These are phyloP conservation scores for Ibycter americanus DNA, from an alignment of 2,797 vertebrate species.

Conservation along the genomic window DNA sequence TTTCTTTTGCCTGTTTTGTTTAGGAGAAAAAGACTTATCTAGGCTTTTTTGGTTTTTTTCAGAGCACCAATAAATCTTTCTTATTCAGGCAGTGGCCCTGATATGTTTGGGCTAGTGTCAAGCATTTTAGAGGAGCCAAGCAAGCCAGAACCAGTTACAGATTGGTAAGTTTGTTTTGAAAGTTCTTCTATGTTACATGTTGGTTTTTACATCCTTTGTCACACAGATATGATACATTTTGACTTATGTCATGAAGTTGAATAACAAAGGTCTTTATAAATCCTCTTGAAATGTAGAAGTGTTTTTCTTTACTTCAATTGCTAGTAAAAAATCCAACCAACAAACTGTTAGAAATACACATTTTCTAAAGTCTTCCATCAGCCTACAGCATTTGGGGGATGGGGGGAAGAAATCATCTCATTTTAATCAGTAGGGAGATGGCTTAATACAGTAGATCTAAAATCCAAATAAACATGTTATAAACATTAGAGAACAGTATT, in stretches of 20 bases:
- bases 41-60: background rate
- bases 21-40: background rate
- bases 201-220: background rate
- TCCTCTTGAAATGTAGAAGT: background rate
- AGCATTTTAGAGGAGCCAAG: slow-evolving; percentile 70
- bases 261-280: background rate
- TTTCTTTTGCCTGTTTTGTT: background rate
- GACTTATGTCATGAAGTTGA: background rate
- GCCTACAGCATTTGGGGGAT: background rate
- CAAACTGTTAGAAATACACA: background rate
- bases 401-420: background rate
- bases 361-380: background rate
- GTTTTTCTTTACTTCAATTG: background rate
- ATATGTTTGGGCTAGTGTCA: slow-evolving; percentile 69
- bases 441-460: background rate
- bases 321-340: background rate
- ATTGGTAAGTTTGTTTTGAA: slow-evolving; percentile 62
- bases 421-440: background rate
- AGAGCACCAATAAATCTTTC: slow-evolving; percentile 59
- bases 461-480: background rate
- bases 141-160: slow-evolving; percentile 64
- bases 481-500: background rate
- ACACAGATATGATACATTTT: rapidly evolving
- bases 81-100: slow-evolving; percentile 65
- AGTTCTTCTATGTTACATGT: rapidly evolving